phyloP scores from a whole-genome alignment of 2,797 vertebrate species.

The Syngnathus acus region DNA sequence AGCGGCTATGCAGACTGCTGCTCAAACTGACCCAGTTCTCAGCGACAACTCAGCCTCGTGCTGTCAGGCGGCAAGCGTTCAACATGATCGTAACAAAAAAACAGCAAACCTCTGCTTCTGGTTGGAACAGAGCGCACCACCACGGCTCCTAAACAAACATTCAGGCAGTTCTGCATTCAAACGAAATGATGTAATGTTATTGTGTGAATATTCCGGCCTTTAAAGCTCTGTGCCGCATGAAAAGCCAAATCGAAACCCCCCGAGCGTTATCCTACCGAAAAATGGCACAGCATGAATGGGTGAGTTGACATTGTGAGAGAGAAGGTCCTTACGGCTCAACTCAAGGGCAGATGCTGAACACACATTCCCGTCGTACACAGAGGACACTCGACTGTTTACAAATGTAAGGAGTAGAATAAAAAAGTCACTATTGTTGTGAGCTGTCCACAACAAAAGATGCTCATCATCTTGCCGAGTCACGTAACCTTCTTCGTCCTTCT shows the following conservation, averaged over 20 bases:
- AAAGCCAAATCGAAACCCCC: not conserved
- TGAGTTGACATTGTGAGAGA: conserved; percentile 41
- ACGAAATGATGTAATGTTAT: not conserved
- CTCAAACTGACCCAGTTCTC: conserved; percentile 59
- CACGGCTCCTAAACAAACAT: conserved; percentile 28
- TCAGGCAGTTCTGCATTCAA: conserved; percentile 17
- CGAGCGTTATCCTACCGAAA: conserved; percentile 53
- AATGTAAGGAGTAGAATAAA: not conserved
- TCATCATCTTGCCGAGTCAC: conserved; percentile 3
- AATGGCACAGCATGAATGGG: conserved; percentile 57
- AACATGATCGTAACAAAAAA: conserved; percentile 47
- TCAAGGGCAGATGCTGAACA: conserved; percentile 43
- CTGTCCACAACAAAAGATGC: not conserved
- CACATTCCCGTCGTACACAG: conserved; percentile 24
- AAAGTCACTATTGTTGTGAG: not conserved
- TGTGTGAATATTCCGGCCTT: conserved; percentile 18
- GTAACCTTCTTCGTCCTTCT: conserved; percentile 19
- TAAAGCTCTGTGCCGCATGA: conserved; percentile 40
- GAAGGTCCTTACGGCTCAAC: conserved; percentile 40
- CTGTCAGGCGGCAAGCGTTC: conserved; percentile 48
- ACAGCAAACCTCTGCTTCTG: conserved; percentile 30
- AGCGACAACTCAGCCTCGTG: conserved; percentile 29
- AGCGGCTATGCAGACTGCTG: conserved; percentile 36
- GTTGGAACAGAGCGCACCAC: conserved; percentile 21
- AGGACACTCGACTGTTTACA: conserved; percentile 4